A percentile compares a stretch with the other conserved stretches of the same genome.
phyloP scores from a whole-genome alignment of 2,113 vertebrate species.

The Microcebus lehilahytsara region DNA sequence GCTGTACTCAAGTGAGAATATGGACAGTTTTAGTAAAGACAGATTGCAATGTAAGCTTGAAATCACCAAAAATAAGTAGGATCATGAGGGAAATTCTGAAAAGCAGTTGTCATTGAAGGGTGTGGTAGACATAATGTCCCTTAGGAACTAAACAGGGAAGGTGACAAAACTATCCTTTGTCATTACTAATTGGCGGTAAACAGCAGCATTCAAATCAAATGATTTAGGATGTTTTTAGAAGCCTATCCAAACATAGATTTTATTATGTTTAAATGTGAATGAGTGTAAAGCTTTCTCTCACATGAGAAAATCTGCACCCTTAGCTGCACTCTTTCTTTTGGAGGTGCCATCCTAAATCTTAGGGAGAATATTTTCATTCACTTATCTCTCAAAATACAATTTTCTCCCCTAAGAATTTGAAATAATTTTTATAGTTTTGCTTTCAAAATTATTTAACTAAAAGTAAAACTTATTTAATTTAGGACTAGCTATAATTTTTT shows the following conservation, averaged over 20 bases:
- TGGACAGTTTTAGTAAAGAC: neutral
- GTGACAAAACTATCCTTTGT: neutral
- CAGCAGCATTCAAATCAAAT: neutral
- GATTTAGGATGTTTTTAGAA: constrained; percentile 3
- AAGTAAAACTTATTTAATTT: constrained; percentile 30
- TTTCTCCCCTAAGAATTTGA: neutral
- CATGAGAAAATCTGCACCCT: neutral
- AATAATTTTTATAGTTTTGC: neutral
- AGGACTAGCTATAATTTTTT: neutral
- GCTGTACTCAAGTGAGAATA: neutral
- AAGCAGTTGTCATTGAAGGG: neutral
- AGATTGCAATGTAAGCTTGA: neutral
- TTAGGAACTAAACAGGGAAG: neutral
- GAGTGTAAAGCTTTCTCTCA: neutral
- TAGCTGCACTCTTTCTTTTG: neutral
- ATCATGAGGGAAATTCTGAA: neutral
- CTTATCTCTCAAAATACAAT: neutral
- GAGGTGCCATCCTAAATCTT: neutral
- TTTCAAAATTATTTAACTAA: neutral
- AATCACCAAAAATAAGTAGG: neutral
- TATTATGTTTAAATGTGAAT: neutral
- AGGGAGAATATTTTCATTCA: neutral
- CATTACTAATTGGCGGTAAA: neutral
- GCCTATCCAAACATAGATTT: neutral
- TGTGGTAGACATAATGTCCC: neutral